A percentile compares a stretch with the other conserved stretches of the same genome.
Evolutionary conservation across 2,888 invertebrate species (phyloP).

Genomic region (Mycalesis mineus): DNA sequence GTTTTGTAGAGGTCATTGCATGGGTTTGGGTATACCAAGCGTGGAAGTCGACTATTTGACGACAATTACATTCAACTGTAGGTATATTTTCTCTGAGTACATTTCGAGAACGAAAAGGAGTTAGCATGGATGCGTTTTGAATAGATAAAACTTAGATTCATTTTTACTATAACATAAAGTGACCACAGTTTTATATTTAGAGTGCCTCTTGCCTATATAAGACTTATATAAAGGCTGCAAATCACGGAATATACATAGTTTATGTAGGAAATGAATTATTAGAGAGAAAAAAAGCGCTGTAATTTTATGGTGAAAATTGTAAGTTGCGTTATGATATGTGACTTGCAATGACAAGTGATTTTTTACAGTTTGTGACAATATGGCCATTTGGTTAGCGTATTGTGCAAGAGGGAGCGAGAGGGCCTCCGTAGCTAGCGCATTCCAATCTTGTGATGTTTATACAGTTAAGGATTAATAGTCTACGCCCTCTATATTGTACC

Average conservation of each 20-base stretch:
- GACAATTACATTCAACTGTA: slow-evolving; percentile 36
- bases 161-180: slow-evolving; percentile 74
- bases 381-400: slow-evolving; percentile 4
- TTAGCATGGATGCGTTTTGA: slow-evolving; percentile 67
- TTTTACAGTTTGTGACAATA: slow-evolving; percentile 10
- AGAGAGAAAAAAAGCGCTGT: slow-evolving; percentile 55
- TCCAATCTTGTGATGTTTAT: slow-evolving; percentile 58
- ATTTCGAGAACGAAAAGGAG: slow-evolving; percentile 61
- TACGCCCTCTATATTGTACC: slow-evolving; percentile 20
- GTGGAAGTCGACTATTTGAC: slow-evolving; percentile 1
- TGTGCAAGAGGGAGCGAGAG: slow-evolving; percentile 6
- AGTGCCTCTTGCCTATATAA: slow-evolving; percentile 81
- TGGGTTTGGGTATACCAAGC: no score
- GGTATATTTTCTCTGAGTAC: slow-evolving; percentile 53
- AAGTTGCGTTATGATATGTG: slow-evolving; percentile 79
- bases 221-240: slow-evolving; percentile 80
- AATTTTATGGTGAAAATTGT: slow-evolving; percentile 79
- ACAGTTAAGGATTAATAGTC: slow-evolving; percentile 29
- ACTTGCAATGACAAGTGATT: slow-evolving; percentile 40
- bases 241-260: slow-evolving; percentile 76
- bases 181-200: slow-evolving; percentile 81
- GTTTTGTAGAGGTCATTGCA: neutral
- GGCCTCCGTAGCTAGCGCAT: slow-evolving; percentile 64
- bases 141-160: slow-evolving; percentile 68
- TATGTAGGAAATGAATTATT: slow-evolving; percentile 67